These are phyloP conservation scores for Corella eumyota DNA, from an alignment of 23 tunicate genomes.

Conservation along the genomic window DNA sequence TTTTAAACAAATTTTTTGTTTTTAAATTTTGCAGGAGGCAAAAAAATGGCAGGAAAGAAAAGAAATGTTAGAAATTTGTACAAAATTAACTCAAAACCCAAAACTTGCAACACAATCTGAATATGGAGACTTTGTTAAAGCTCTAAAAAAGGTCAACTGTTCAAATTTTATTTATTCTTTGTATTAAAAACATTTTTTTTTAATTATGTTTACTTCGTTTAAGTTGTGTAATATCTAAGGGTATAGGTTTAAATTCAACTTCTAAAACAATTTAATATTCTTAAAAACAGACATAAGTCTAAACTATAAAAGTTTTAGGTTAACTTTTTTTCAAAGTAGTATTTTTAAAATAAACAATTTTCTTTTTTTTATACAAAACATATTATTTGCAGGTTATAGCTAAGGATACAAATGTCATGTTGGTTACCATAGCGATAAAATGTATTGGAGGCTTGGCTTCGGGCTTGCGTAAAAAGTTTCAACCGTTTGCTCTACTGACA, in stretches of 20 bases:
- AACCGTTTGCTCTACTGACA: slow-evolving; percentile 62
- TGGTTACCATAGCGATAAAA: slow-evolving; percentile 81
- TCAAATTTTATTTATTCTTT: not conserved
- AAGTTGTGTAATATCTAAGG: too few species aligned
- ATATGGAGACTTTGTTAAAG: slow-evolving; percentile 72
- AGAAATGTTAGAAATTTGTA: slow-evolving; percentile 63
- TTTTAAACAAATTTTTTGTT: too few species aligned
- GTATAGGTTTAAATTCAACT: too few species aligned
- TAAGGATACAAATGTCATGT: slow-evolving; percentile 92
- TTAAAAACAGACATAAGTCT: too few species aligned
- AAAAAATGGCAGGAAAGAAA: slow-evolving; percentile 99
- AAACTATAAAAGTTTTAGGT: too few species aligned
- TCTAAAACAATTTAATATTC: too few species aligned
- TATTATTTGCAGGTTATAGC: slow-evolving; percentile 58
- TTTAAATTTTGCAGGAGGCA: slow-evolving; percentile 53
- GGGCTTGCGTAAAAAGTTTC: slow-evolving; percentile 87
- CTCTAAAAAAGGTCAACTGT: slow-evolving; percentile 56
- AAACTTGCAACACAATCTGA: slow-evolving; percentile 63
- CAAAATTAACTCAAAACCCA: slow-evolving; percentile 48
- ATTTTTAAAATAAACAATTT: too few species aligned
- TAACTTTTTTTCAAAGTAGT: too few species aligned
- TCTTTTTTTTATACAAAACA: too few species aligned
- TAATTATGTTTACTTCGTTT: too few species aligned
- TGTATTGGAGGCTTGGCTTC: slow-evolving; percentile 67
- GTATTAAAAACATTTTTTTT: too few species aligned